Evolutionary conservation across 2,888 invertebrate genomes (phyloP).

Genomic region (Dasypogon diadema): DNA sequence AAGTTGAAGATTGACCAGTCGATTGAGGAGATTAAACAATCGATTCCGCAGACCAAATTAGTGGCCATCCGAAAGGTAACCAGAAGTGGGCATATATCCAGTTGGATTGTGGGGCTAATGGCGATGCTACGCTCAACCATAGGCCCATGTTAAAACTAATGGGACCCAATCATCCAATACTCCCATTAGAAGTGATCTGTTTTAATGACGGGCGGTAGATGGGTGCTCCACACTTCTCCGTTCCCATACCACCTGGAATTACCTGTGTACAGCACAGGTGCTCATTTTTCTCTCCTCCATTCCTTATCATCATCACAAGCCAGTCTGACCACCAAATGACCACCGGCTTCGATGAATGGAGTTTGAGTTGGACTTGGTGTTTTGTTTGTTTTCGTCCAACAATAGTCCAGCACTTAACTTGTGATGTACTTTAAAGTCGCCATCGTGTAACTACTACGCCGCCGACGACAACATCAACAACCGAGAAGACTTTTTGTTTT

Average conservation of each 20-base stretch:
- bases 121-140: not conserved
- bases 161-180: conserved; percentile 35
- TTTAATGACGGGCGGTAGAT: conserved; percentile 14
- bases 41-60: not conserved
- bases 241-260: not conserved
- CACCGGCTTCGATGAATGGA: not conserved
- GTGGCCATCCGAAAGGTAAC: not conserved
- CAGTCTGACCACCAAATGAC: not conserved
- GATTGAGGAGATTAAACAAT: not conserved
- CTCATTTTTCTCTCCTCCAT: not conserved
- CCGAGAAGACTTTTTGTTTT: conserved; percentile 13
- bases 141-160: conserved; percentile 18
- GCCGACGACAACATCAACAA: too few species aligned
- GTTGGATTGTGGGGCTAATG: too few species aligned
- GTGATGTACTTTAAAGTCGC: not conserved
- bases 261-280: not conserved
- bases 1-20: not conserved
- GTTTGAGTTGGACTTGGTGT: not conserved
- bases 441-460: too few species aligned
- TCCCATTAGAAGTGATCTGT: conserved; percentile 37
- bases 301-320: not conserved
- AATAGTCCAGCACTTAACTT: not conserved
- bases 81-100: not conserved
- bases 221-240: not conserved
- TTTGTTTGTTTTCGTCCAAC: not conserved